Evolutionary conservation across 1,140 invertebrate species (phyloP), one percentile per base, ranked within the genome.

Genomic region (Scaptomyza pallida): DNA sequence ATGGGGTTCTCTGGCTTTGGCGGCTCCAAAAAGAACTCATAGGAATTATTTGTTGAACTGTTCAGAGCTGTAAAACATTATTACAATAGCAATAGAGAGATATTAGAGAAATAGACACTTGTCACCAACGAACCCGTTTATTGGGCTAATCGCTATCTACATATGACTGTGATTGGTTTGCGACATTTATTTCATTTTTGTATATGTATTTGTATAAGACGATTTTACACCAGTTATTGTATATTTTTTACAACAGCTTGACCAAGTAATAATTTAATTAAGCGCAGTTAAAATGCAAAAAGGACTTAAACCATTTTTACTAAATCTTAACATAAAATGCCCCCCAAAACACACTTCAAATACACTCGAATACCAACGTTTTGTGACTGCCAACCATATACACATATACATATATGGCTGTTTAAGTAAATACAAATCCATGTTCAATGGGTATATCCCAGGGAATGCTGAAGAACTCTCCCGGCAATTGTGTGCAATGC

Each of bases 1-100:
- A 99, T 99, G 99, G 98, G 99, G 13, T 99, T 99, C 92, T 96
- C 96, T 10, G 98, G 98, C 1, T 99, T 99, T 93, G 97, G 97
- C 1, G 94, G 95, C 1, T 95, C 96, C 16, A 99, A 99, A 91
- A 98, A 97, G 44, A 91, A 91, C 57, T 90, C 76, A 72, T 91
- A 90, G 83, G 43, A n/a, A 23, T 54, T 64, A 64, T 52, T 47
- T 68, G 41, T 65, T 61, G 10, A 56, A 35, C 52, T 47, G 26
- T 63, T 55, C 56, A 48, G 73, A 76, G 41, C 30, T 50, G 40
- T 43, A 48, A 54, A 69, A 51, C 5, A 37, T 37, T n/a, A 37
- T 59, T 37, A 55, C 33, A 75, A 51, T 51, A 62, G 48, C 12
- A 72, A 44, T 35, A 45, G 26, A 41, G 26, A 41, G 35, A 69